These are phyloP conservation scores for Lymantria monacha DNA, from an alignment of 2,888 invertebrate species.

Conservation along the genomic window DNA sequence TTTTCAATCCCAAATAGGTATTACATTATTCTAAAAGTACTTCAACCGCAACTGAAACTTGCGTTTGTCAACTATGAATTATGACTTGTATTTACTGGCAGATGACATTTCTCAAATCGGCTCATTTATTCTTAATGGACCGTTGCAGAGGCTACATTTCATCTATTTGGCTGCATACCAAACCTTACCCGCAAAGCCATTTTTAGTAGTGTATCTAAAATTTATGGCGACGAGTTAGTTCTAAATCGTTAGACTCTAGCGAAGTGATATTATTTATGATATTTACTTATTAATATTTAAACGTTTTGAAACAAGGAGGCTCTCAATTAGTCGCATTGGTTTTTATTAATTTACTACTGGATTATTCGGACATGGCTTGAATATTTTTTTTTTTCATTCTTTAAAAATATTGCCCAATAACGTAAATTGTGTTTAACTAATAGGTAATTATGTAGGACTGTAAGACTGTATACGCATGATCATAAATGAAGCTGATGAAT, in stretches of 20 bases:
- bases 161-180: constrained; percentile 74
- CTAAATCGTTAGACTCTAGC: constrained; percentile 73
- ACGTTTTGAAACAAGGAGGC: too few species aligned
- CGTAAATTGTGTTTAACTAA: too few species aligned
- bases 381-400: too few species aligned
- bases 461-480: too few species aligned
- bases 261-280: constrained; percentile 6
- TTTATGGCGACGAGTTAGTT: constrained; percentile 76
- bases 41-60: neutral
- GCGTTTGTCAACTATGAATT: neutral
- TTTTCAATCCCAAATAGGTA: neutral
- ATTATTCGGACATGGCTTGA: too few species aligned
- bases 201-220: constrained; percentile 74
- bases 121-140: constrained; percentile 80
- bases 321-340: too few species aligned
- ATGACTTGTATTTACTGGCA: constrained; percentile 65
- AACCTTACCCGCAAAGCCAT: constrained; percentile 66
- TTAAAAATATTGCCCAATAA: too few species aligned
- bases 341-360: too few species aligned
- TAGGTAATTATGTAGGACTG: too few species aligned
- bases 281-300: neutral
- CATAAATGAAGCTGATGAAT: too few species aligned
- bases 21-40: neutral
- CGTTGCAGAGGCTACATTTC: constrained; percentile 73
- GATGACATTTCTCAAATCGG: constrained; percentile 79